Percentiles rank a stretch among this genome's conserved stretches.
These are phyloP conservation scores for Sminthurinus signatus DNA, from an alignment of 1,140 invertebrate genomes.

Conservation along the genomic window DNA sequence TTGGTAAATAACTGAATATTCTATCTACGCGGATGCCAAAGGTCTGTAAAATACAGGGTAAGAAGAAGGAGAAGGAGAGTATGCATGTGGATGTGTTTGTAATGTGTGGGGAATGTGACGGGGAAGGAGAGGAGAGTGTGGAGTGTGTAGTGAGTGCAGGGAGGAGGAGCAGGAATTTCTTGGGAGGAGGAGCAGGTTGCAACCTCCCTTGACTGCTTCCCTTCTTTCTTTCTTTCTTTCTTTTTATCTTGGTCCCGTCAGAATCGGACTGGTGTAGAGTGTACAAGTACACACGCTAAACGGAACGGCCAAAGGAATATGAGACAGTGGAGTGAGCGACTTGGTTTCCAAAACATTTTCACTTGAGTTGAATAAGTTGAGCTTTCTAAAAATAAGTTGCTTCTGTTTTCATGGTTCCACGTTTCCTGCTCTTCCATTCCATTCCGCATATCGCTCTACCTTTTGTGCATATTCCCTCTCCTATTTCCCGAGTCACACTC, in stretches of 20 bases:
- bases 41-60: no score
- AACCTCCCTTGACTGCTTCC: background rate
- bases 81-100: background rate
- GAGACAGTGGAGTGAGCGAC: no score
- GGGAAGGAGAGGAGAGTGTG: background rate
- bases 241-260: background rate
- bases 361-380: conserved; percentile 25
- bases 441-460: no score
- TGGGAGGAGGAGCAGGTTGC: background rate
- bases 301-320: no score
- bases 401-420: conserved; percentile 6
- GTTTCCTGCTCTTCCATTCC: background rate
- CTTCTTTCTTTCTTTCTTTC: background rate
- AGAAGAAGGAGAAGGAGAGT: no score
- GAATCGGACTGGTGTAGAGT: background rate
- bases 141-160: no score
- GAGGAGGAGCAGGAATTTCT: background rate
- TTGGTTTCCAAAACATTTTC: no score
- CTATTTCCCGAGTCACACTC: no score
- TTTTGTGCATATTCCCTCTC: no score
- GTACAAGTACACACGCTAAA: no score
- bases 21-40: no score
- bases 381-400: conserved; percentile 30
- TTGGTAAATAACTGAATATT: no score
- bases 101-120: background rate